Base-by-base conservation (phyloP, 2,888 invertebrate genomes). In the Ennomos erosarius region DNA sequence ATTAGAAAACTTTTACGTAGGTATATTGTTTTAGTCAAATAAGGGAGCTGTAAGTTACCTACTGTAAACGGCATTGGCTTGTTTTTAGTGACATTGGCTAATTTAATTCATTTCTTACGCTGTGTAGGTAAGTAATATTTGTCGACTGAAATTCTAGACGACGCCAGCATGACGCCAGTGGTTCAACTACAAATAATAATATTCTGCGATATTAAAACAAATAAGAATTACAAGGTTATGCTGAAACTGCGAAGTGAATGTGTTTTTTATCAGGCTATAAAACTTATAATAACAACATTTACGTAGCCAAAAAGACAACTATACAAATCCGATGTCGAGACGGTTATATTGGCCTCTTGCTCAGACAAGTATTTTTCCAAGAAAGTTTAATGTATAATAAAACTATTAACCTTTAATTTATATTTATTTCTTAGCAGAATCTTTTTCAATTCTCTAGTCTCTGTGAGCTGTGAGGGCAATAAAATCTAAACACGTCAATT, bases 1-100 rank as follows among this genome's bases (percentile, higher is more conserved):
- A 43, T 36, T 51, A 10, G 16, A 26, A 45, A 53, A 46, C 36
- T 52, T 52, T 52, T 38, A 38, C 26, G 46, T 39, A n/a, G 37
- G n/a, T 35, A 10, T 9, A 35, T 12, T 2, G 35, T 9, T 6
- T n/a, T 34, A n/a, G 34, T 39, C 34, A 13, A 45, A 33, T 37
- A 52, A 46, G 8, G 39, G 12, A 34, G 9, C 13, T 8, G 10
- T 16, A 10, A 50, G 11, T 45, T 39, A 13, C n/a, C n/a, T n/a
- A n/a, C 38, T 39, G 39, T 10, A n/a, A 39, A 52, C 39, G 53
- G 8, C 33, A 36, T 36, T 16, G 37, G n/a, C 44, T 33, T 12
- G 44, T 10, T 33, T 35, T 34, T 9, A 10, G 10, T 53, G 53
- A 44, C 52, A 26, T 52, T 52, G 11, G 16, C 1, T 38, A 11